Percentiles rank a stretch among this genome's conserved stretches.
phyloP scores from a whole-genome alignment of 2,888 invertebrate species.

The Steinernema scapterisci region DNA sequence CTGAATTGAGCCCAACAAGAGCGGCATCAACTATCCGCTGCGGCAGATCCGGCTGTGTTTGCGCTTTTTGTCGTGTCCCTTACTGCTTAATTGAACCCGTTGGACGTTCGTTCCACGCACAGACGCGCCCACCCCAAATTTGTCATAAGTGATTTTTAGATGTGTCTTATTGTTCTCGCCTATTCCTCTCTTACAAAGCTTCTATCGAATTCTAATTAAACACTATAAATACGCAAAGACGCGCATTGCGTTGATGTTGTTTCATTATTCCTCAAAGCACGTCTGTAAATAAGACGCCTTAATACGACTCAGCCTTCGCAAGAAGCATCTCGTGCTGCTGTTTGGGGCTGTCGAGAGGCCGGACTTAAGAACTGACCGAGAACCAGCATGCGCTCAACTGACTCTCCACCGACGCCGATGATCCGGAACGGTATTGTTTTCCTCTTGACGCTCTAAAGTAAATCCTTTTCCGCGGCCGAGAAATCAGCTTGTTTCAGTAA shows the following conservation, averaged over 20 bases:
- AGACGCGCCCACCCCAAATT: neutral
- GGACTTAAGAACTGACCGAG: neutral
- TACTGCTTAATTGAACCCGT: constrained; percentile 12
- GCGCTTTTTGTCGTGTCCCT: constrained; percentile 12
- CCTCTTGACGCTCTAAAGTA: neutral
- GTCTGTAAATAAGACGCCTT: constrained; percentile 13
- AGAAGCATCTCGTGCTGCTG: neutral
- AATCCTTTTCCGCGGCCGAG: too few relatives aligned
- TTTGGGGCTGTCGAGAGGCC: neutral
- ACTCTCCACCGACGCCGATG: neutral
- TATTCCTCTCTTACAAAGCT: neutral
- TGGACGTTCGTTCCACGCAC: neutral
- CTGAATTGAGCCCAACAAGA: constrained; percentile 5
- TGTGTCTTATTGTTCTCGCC: neutral
- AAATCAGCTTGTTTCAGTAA: too few relatives aligned
- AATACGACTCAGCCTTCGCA: neutral
- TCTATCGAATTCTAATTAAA: constrained; percentile 24
- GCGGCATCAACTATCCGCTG: neutral
- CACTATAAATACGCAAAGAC: constrained; percentile 13
- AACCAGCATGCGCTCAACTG: neutral
- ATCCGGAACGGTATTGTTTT: constrained; percentile 13
- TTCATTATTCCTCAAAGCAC: constrained; percentile 23
- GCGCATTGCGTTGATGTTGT: constrained; percentile 18
- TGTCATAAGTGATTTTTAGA: constrained; percentile 1
- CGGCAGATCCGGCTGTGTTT: neutral